Conservation (phyloP, 2,113 vertebrate species). For the Malurus cyaneus region DNA sequence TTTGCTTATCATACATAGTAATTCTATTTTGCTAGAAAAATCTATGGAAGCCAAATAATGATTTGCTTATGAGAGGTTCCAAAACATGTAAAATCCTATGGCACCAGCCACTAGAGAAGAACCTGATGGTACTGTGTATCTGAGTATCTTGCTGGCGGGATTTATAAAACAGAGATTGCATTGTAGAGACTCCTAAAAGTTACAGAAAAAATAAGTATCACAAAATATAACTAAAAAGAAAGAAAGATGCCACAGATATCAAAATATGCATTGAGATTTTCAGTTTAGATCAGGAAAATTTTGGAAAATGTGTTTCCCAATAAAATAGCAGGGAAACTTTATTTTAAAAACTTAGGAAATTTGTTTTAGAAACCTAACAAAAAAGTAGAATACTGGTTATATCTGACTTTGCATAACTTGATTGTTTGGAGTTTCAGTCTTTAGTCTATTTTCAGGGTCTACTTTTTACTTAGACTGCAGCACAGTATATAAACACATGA, state of each 20-base stretch:
- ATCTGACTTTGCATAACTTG: neutral
- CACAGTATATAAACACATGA: neutral
- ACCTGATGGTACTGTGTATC: neutral
- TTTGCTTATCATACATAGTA: neutral
- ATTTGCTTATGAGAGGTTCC: neutral
- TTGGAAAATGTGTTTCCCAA: neutral
- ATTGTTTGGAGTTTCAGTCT: neutral
- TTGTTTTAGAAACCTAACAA: neutral
- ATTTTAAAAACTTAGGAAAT: neutral
- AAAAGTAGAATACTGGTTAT: neutral
- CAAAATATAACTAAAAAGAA: neutral
- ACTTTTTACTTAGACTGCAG: neutral
- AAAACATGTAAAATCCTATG: neutral
- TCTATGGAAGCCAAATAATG: neutral
- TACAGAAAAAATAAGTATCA: neutral
- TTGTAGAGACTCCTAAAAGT: neutral
- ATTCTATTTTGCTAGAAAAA: neutral
- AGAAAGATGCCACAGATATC: neutral
- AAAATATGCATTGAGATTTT: neutral
- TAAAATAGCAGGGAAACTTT: neutral
- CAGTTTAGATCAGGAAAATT: neutral
- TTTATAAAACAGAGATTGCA: neutral
- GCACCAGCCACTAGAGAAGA: neutral
- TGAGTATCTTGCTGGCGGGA: neutral
- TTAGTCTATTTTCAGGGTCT: neutral